Conservation (phyloP, 2,888 invertebrate species). For the Alentia gelatinosa region DNA sequence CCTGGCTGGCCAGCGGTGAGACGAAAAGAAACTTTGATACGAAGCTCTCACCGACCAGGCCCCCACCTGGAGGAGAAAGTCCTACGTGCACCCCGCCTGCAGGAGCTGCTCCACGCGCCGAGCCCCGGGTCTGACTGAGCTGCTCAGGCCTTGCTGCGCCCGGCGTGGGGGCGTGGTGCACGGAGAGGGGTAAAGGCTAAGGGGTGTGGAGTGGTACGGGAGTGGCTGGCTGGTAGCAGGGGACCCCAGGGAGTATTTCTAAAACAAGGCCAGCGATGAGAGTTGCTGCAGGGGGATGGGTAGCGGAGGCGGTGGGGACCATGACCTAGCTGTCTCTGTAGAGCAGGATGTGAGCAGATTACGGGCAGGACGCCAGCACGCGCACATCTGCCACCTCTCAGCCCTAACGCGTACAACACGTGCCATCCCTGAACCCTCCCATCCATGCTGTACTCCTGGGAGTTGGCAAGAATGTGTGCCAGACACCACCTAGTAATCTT, state of each 20-base stretch:
- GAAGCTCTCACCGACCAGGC: not conserved
- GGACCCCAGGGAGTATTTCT: not conserved
- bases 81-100: not conserved
- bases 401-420: not conserved
- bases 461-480: no score
- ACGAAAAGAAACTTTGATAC: not conserved
- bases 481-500: no score
- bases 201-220: not conserved
- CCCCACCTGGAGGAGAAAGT: not conserved
- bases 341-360: slow-evolving; percentile 1
- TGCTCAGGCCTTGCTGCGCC: not conserved
- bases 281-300: not conserved
- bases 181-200: not conserved
- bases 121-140: not conserved
- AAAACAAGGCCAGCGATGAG: not conserved
- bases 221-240: not conserved
- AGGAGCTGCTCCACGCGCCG: not conserved
- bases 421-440: not conserved
- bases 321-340: no score
- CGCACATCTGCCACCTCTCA: not conserved
- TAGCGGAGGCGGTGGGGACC: no score
- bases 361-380: not conserved
- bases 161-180: not conserved
- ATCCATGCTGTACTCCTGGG: not conserved
- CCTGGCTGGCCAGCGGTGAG: not conserved